Percentiles rank a stretch among this genome's conserved stretches.
These are phyloP conservation scores for Hymenochirus boettgeri DNA, from an alignment of 2,113 vertebrate species.

Conservation along the genomic window DNA sequence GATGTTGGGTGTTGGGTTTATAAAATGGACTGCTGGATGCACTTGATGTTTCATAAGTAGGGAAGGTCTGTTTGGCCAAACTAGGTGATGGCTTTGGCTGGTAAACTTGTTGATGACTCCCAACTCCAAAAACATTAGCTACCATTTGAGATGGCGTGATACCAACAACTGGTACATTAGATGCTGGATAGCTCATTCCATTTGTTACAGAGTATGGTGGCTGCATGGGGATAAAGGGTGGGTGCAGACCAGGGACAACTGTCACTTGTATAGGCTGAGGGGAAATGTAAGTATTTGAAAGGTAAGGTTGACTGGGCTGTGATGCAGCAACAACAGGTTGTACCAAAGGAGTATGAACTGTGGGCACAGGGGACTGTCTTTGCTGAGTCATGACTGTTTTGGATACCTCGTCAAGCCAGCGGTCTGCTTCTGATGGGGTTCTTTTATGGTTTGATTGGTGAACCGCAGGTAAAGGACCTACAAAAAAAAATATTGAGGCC, in stretches of 20 bases:
- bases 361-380: constrained; percentile 51
- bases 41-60: constrained; percentile 61
- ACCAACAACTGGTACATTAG: constrained; percentile 84
- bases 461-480: constrained; percentile 60
- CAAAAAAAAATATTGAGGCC: too few species aligned
- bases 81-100: constrained; percentile 66
- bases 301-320: constrained; percentile 65
- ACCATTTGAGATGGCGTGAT: constrained; percentile 98
- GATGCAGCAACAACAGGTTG: constrained; percentile 53
- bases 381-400: constrained; percentile 81
- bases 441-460: constrained; percentile 75
- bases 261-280: constrained; percentile 70
- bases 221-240: constrained; percentile 71
- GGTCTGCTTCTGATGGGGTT: constrained; percentile 93
- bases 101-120: constrained; percentile 67
- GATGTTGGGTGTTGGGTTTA: constrained; percentile 61
- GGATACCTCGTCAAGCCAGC: constrained; percentile 94
- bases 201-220: constrained; percentile 79
- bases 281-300: constrained; percentile 66
- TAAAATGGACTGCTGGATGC: constrained; percentile 69
- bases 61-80: constrained; percentile 62
- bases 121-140: constrained; percentile 88
- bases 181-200: constrained; percentile 76
- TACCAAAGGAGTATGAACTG: constrained; percentile 58
- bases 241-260: constrained; percentile 77